Evolutionary conservation across 2,797 vertebrate species (phyloP), one percentile per base, ranked within the genome.

Genomic region (Bufotes viridis): DNA sequence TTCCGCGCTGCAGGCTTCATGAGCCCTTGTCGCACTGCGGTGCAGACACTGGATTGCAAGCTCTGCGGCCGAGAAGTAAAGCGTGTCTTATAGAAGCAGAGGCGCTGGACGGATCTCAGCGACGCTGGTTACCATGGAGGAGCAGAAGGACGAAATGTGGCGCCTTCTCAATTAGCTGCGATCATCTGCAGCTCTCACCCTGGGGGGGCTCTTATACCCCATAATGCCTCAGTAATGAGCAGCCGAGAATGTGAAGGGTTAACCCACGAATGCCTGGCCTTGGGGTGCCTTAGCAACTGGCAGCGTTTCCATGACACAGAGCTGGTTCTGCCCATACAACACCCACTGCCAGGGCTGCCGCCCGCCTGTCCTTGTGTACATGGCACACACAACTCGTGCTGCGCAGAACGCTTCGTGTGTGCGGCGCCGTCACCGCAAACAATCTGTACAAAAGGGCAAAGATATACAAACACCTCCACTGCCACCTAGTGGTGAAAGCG

Each of bases 231-330:
- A 51, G 42, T 42, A 84, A 61, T 61, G 72, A 75, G 65, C 42
- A 15, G 57, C 9, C 11, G 24, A 55, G 57, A 65, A 53, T 60
- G 61, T n/a, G 49, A 67, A 49, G 42, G 80, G 87, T 87, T 87
- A 87, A 87, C 81, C 87, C 57, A 0, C 55, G 5, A 5, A 18
- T 51, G 81, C n/a, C 60, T 7, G 70, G 72, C 55, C n/a, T 42
- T 67, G 7, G 3, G 10, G 78, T 82, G 70, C 75, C 69, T 78
- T 83, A 88, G 87, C 81, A 88, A 88, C 87, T 14, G 67, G 87
- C 29, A 15, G 51, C 12, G 74, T 88, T 84, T 69, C 81, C 81
- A 79, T 88, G 72, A 88, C 87, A 88, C 67, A 70, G 58, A 75
- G 72, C 42, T 4, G 8, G 14, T 20, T 17, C 11, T 83, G 60